These are phyloP conservation scores for Hylyphantes graminicola DNA, from an alignment of 1,140 invertebrate genomes.

Conservation along the genomic window DNA sequence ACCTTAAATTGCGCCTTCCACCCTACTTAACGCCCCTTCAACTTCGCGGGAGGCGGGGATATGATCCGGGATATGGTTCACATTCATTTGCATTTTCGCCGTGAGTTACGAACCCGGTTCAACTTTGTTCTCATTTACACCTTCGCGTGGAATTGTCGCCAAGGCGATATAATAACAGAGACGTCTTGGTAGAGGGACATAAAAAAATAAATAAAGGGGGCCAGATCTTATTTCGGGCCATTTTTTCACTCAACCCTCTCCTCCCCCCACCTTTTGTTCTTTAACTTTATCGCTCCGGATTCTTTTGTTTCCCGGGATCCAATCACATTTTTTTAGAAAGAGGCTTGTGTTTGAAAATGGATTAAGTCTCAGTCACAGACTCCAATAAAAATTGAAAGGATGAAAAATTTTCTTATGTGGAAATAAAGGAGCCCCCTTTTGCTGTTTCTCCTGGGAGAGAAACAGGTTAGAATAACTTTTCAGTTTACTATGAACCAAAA, in stretches of 20 bases:
- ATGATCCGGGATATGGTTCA: conserved; percentile 53
- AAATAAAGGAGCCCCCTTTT: too few species aligned
- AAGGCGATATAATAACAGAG: conserved; percentile 51
- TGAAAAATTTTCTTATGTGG: too few species aligned
- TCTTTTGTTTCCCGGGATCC: conserved; percentile 21
- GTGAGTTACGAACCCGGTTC: conserved; percentile 47
- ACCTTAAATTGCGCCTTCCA: conserved; percentile 51
- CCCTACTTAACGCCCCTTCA: conserved; percentile 53
- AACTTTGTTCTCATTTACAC: conserved; percentile 62
- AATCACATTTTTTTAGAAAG: conserved; percentile 19
- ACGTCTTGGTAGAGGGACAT: conserved; percentile 38
- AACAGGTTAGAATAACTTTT: too few species aligned
- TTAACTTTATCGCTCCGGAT: conserved; percentile 21
- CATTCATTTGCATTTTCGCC: conserved; percentile 61
- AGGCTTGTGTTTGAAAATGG: conserved; percentile 29
- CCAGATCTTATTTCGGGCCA: conserved; percentile 38
- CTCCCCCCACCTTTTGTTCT: conserved; percentile 9
- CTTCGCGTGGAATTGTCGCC: conserved; percentile 47
- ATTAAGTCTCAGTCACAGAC: conserved; percentile 26
- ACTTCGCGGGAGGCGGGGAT: conserved; percentile 15
- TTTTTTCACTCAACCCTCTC: not conserved
- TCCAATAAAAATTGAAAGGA: too few species aligned
- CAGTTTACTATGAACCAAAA: too few species aligned
- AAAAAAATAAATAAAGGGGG: conserved; percentile 41
- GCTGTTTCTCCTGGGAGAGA: too few species aligned